Evolutionary conservation across 2,797 vertebrate species (phyloP), one percentile per base, ranked within the genome.

Genomic region (Pelobates cultripes): DNA sequence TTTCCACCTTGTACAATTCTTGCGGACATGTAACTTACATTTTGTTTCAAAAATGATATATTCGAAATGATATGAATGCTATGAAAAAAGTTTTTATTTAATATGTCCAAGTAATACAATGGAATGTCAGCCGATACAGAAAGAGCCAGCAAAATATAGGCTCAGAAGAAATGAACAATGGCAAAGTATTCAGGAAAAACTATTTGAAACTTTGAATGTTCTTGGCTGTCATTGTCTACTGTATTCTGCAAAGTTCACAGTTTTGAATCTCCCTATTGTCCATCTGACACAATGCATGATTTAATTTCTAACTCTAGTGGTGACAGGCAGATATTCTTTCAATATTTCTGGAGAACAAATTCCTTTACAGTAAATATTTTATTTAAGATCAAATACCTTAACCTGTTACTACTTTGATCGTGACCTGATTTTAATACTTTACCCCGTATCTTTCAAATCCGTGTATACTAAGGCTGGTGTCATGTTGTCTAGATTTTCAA

Each of bases 261-360:
- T 64, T 64, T 14, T 45, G 73, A 47, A n/a, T 42, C 40, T 73
- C 70, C 77, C 78, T 0, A 14, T 47, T 40, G 78, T 28, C 44
- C 42, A 17, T 55, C 68, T 79, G 78, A 61, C 78, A 79, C 60
- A 42, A 73, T 79, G 28, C 57, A 17, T 64, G 78, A 73, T 79
- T 51, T 72, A 13, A 64, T 73, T 72, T 73, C 55, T 66, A 51
- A 64, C 12, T 61, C 13, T 14, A 40, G 8, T 13, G 6, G 57
- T 72, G 77, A 64, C 78, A 63, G 78, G 60, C n/a, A 13, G 17
- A n/a, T 7, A 47, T 53, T 28, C 17, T 66, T 64, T 73, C 47
- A 64, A 17, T 15, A 13, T 42, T 4, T 64, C 40, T 43, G 8
- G 10, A 57, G 9, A 47, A 40, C 4, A 2, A 2, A 14, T 60